These are phyloP conservation scores for Nowickia ferox DNA, from an alignment of 2,888 invertebrate genomes.

Conservation along the genomic window DNA sequence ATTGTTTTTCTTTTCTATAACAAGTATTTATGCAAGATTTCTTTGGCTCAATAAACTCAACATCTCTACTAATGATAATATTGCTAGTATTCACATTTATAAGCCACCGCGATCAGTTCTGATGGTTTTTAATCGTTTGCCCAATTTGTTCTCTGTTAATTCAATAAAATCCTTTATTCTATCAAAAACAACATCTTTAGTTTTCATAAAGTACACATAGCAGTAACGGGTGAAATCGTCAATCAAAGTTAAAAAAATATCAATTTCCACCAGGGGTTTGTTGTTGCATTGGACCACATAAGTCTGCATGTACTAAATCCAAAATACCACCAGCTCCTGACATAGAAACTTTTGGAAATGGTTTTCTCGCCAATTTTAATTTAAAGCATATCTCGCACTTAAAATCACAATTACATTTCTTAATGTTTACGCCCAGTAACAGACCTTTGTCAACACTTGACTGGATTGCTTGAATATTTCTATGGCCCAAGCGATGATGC, in stretches of 20 bases:
- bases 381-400: slow-evolving; percentile 37
- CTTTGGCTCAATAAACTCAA: not conserved
- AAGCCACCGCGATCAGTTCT: not conserved
- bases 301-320: slow-evolving; percentile 37
- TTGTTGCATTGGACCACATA: slow-evolving; percentile 46
- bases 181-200: no score
- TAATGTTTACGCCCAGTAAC: slow-evolving; percentile 16
- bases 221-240: slow-evolving; percentile 40
- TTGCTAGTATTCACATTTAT: not conserved
- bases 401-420: slow-evolving; percentile 11
- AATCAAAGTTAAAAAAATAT: slow-evolving; percentile 40
- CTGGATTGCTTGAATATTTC: no score
- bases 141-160: slow-evolving; percentile 6
- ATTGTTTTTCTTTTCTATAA: not conserved
- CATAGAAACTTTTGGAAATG: not conserved
- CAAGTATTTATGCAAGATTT: no score
- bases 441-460: slow-evolving; percentile 15
- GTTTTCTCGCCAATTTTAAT: slow-evolving; percentile 21
- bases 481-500: no score
- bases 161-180: not conserved
- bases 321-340: slow-evolving; percentile 25
- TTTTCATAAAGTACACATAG: no score
- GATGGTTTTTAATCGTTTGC: not conserved
- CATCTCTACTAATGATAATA: not conserved
- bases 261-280: slow-evolving; percentile 23